Evolutionary conservation across 2,113 vertebrate genomes (phyloP), one percentile per base, ranked within the genome.

Genomic region (Meles meles): DNA sequence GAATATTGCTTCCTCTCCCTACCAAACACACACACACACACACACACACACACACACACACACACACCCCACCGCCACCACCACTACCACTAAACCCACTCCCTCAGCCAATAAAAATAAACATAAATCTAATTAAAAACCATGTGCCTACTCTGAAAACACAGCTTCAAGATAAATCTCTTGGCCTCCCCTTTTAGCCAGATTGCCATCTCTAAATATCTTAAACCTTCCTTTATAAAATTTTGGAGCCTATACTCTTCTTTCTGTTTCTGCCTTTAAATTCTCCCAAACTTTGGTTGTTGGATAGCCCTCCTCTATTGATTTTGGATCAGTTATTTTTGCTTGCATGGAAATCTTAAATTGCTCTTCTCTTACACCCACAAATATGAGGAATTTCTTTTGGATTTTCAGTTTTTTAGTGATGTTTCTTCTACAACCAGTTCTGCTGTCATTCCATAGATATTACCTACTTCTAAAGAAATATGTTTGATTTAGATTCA

Each of bases 81-180:
- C 81, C 29, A 67, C 47, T 13, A 49, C 34, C 47, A 87, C 49
- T 44, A 37, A 87, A 83, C 86, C 37, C 59, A 90, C 95, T 77
- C 76, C 79, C 34, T 84, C 90, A 88, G 81, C 69, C 83, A 88
- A 91, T 97, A 93, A 96, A 96, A 97, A 95, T 95, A 93, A 96
- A 91, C 90, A 95, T 31, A 88, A 91, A 96, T 96, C 95, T 94
- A 95, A 96, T 93, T 97, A 95, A 96, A 97, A 95, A 83, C 93
- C 61, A 69, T 90, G 95, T 95, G 93, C 93, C 90, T 93, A 76
- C 44, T 91, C 94, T 93, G 93, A 94, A 97, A 94, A 96, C 94
- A 93, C 85, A 87, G 96, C 81, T 96, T 93, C 71, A 74, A 15
- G 81, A 93, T 96, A 97, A 97, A 97, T 93, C 94, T 97, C 89